These are phyloP conservation scores for Muricea muricata DNA, from an alignment of 92 coral and sea anemone genomes.

Conservation along the genomic window DNA sequence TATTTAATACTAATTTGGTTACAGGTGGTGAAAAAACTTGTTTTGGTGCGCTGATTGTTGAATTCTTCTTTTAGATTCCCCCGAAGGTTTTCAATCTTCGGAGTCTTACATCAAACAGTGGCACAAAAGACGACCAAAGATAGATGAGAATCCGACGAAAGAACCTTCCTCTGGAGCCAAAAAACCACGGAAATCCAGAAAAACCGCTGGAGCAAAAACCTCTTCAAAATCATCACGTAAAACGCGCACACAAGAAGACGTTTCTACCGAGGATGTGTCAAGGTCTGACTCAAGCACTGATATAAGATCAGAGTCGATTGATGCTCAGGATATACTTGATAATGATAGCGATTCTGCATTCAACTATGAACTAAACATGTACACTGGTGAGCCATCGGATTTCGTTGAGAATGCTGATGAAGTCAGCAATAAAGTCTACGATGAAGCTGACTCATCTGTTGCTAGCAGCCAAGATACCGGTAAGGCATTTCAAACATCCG, in stretches of 20 bases:
- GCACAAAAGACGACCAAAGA: conserved; percentile 16
- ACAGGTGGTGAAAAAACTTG: too few species aligned
- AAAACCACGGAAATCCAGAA: neutral
- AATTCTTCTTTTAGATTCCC: conserved; percentile 2
- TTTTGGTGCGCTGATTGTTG: too few species aligned
- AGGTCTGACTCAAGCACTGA: neutral
- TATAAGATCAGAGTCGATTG: neutral
- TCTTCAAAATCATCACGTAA: neutral
- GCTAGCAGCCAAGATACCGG: too few species aligned
- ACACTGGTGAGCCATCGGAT: neutral
- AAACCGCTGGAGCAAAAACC: neutral
- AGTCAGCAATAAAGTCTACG: too few species aligned
- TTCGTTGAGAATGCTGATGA: too few species aligned
- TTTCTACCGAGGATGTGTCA: neutral
- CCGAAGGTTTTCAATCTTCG: conserved; percentile 30
- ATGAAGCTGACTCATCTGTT: too few species aligned
- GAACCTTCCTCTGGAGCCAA: neutral
- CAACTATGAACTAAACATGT: neutral
- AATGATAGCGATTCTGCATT: neutral
- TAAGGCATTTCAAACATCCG: neutral
- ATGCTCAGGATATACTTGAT: neutral
- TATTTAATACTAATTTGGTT: too few species aligned
- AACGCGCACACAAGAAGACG: neutral
- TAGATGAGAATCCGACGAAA: neutral
- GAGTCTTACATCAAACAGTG: conserved; percentile 5